These are phyloP conservation scores for Micrastur ruficollis DNA, from an alignment of 2,797 vertebrate genomes.

Conservation along the genomic window DNA sequence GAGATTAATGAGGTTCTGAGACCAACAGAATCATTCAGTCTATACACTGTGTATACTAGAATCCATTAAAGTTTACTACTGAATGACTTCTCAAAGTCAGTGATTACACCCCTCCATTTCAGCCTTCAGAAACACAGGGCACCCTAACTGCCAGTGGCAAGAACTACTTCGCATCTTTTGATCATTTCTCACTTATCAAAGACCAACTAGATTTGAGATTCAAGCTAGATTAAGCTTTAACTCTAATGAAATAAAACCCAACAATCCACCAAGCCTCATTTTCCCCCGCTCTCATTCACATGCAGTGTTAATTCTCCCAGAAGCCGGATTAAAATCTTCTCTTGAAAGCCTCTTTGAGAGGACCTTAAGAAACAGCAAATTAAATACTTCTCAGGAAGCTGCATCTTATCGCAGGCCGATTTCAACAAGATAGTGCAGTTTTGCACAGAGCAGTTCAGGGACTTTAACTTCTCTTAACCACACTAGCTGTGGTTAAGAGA, in stretches of 20 bases:
- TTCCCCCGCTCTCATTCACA: neutral
- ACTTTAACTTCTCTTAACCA: neutral
- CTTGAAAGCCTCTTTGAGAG: constrained; percentile 17
- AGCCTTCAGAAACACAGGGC: neutral
- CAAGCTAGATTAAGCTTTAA: neutral
- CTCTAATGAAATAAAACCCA: neutral
- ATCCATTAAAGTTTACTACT: neutral
- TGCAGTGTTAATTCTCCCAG: constrained; percentile 6
- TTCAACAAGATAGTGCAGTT: neutral
- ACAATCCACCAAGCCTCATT: neutral
- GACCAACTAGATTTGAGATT: neutral
- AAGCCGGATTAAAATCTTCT: constrained; percentile 33
- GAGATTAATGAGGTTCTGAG: neutral
- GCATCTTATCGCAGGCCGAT: neutral
- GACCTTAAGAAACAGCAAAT: neutral
- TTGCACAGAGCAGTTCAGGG: neutral
- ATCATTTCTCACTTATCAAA: neutral
- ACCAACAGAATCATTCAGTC: neutral
- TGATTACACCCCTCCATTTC: neutral
- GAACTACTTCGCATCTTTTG: neutral
- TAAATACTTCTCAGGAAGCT: neutral
- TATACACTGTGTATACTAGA: neutral
- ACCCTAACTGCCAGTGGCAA: neutral
- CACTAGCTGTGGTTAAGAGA: neutral
- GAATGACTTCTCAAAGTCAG: neutral